These are phyloP conservation scores for Ascidia mentula DNA, from an alignment of 23 tunicate species.

Conservation along the genomic window DNA sequence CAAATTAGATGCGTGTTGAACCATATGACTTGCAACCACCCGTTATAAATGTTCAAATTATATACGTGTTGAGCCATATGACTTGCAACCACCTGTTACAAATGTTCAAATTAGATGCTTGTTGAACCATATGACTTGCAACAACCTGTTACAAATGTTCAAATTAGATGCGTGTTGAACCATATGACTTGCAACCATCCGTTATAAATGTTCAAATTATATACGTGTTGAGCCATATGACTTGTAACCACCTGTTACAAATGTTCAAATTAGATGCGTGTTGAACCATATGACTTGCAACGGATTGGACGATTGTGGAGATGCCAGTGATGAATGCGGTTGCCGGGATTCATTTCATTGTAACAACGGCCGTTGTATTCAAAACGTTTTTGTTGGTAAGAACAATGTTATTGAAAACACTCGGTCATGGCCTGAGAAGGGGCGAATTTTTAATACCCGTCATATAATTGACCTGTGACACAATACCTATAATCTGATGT, in stretches of 20 bases:
- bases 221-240: background rate
- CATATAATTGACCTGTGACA: background rate
- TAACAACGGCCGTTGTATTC: conserved; percentile 26
- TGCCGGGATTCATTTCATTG: conserved; percentile 20
- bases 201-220: too few species aligned
- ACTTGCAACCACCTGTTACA: too few species aligned
- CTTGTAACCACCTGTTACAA: too few species aligned
- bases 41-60: too few species aligned
- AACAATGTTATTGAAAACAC: too few species aligned
- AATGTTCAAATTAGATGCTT: too few species aligned
- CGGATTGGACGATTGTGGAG: conserved; percentile 35
- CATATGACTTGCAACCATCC: conserved; percentile 14
- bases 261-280: conserved; percentile 23
- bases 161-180: conserved; percentile 21
- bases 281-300: conserved; percentile 5
- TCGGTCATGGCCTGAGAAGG: background rate
- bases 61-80: background rate
- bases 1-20: conserved; percentile 24
- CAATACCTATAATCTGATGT: too few species aligned
- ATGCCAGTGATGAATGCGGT: conserved; percentile 42
- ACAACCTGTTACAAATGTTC: too few species aligned
- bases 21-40: conserved; percentile 10
- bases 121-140: background rate
- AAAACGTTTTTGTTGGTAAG: conserved; percentile 26
- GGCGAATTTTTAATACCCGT: background rate